These are phyloP conservation scores for Epinephelus moara DNA, from an alignment of 2,113 vertebrate species.

Conservation along the genomic window DNA sequence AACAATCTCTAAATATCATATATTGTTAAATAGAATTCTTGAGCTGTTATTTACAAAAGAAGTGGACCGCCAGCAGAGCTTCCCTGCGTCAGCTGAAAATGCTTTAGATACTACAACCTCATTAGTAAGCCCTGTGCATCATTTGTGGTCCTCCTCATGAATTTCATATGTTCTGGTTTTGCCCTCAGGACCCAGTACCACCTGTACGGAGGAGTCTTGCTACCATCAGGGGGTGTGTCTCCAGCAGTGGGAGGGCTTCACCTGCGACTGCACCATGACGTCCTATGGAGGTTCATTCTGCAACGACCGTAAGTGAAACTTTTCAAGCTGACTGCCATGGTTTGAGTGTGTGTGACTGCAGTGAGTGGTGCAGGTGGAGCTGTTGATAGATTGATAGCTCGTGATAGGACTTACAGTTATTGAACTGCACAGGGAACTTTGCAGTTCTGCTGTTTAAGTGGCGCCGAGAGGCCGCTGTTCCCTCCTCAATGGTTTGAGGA, in stretches of 20 bases:
- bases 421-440: conserved; percentile 9
- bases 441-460: background rate
- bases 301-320: conserved; percentile 83
- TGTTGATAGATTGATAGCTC: background rate
- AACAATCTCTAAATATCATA: too few relatives aligned
- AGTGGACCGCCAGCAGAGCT: background rate
- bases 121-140: background rate
- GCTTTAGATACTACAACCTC: too few relatives aligned
- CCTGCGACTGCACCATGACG: conserved; percentile 95
- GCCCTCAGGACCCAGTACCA: conserved; percentile 90
- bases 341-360: background rate
- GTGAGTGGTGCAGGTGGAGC: background rate
- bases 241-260: conserved; percentile 96
- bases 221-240: conserved; percentile 95
- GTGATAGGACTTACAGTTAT: background rate
- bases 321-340: rapidly evolving
- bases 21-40: too few relatives aligned
- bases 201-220: conserved; percentile 95
- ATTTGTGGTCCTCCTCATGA: background rate
- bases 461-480: background rate
- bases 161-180: background rate
- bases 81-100: too few relatives aligned
- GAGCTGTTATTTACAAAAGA: background rate
- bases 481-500: background rate
- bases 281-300: conserved; percentile 87